A percentile compares a stretch with the other conserved stretches of the same genome.
Conservation (phyloP, 1,140 invertebrate genomes). For the Brachionus rotundiformis region DNA sequence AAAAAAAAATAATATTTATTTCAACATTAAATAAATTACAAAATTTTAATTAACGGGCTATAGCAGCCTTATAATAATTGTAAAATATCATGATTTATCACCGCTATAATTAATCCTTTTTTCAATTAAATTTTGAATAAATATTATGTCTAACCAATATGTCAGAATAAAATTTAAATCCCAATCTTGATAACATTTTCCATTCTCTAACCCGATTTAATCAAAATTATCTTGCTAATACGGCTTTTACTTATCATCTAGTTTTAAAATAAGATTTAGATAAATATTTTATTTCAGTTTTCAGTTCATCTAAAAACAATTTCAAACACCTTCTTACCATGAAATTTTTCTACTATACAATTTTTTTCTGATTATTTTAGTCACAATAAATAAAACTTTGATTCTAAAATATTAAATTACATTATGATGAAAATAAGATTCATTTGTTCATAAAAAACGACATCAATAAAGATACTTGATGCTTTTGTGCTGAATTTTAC, state of each 20-base stretch:
- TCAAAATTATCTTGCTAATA: neutral
- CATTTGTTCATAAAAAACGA: neutral
- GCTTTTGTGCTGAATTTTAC: neutral
- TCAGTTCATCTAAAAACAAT: neutral
- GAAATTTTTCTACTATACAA: no score
- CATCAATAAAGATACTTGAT: neutral
- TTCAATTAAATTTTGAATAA: neutral
- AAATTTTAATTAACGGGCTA: neutral
- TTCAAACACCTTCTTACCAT: neutral
- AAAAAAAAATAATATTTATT: neutral
- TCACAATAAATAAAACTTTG: neutral
- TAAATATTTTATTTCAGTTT: neutral
- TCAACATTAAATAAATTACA: constrained; percentile 11
- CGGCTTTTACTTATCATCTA: neutral
- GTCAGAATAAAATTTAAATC: neutral
- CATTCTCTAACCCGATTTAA: neutral
- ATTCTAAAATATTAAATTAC: neutral
- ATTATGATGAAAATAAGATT: neutral
- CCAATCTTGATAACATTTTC: no score
- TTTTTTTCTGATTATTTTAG: no score
- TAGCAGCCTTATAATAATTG: neutral
- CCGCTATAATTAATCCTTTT: neutral
- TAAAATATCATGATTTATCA: neutral
- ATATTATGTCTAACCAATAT: neutral
- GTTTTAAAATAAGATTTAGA: neutral